These are phyloP conservation scores for Chamaetylas fuelleborni DNA, from an alignment of 2,113 vertebrate species.

Conservation along the genomic window DNA sequence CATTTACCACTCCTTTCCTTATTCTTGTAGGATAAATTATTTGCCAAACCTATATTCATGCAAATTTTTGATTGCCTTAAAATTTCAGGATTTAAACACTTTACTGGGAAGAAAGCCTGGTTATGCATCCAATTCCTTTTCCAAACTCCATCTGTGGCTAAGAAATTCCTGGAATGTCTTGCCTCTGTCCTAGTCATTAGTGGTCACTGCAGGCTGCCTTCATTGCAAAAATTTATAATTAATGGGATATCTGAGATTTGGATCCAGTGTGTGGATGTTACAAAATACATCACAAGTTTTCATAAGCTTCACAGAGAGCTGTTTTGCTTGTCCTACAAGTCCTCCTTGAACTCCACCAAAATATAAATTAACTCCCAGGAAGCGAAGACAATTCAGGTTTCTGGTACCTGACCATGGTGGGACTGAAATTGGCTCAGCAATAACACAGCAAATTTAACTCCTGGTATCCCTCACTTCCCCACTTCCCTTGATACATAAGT, in stretches of 20 bases:
- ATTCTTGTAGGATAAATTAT: background rate
- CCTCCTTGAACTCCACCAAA: slow-evolving; percentile 14
- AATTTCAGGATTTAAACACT: background rate
- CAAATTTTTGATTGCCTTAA: background rate
- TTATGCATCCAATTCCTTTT: background rate
- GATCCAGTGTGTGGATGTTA: background rate
- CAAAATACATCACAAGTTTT: slow-evolving; percentile 23
- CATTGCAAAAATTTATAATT: background rate
- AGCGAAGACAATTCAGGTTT: background rate
- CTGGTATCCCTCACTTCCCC: background rate
- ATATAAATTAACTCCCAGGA: slow-evolving; percentile 3
- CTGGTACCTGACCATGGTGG: background rate
- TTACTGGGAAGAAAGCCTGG: background rate
- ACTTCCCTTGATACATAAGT: background rate
- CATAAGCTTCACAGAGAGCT: background rate
- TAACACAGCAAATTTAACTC: background rate
- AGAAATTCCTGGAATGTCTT: background rate
- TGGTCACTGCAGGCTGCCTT: background rate
- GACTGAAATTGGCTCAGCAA: background rate
- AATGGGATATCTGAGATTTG: background rate
- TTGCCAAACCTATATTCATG: background rate
- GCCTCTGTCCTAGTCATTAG: background rate
- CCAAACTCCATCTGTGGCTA: background rate
- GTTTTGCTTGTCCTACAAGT: slow-evolving; percentile 34
- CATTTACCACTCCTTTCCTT: background rate